These are phyloP conservation scores for Calidris pygmaea DNA, from an alignment of 2,113 vertebrate genomes.

Conservation along the genomic window DNA sequence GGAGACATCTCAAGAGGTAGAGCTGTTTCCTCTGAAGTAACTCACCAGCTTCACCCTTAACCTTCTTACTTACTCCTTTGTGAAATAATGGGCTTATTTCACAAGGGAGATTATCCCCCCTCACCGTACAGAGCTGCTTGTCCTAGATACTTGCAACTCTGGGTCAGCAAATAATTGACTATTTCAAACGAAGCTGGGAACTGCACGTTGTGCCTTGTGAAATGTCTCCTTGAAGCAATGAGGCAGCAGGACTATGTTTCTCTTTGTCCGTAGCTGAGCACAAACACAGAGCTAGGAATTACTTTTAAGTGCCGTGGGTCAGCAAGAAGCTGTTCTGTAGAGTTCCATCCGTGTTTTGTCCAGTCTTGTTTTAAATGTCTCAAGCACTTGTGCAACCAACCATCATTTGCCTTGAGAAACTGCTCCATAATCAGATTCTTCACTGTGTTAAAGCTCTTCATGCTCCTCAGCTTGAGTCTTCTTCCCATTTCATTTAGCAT, in stretches of 20 bases:
- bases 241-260: neutral
- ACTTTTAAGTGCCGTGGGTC: neutral
- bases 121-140: accelerated
- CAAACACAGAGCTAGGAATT: neutral
- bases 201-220: neutral
- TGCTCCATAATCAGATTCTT: neutral
- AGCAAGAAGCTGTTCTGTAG: neutral
- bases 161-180: neutral
- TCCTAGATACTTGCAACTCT: neutral
- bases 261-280: neutral
- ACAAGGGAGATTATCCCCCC: neutral
- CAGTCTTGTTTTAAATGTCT: slow-evolving; percentile 41
- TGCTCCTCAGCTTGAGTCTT: neutral
- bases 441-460: neutral
- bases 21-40: neutral
- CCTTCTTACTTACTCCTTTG: neutral
- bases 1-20: slow-evolving; percentile 76
- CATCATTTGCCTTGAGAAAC: neutral
- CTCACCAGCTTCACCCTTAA: neutral
- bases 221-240: neutral
- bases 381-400: neutral
- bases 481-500: neutral
- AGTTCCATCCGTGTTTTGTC: slow-evolving; percentile 18
- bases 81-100: neutral
- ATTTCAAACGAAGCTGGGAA: neutral